Percentiles rank a stretch among this genome's conserved stretches.
These are phyloP conservation scores for Lethrus apterus DNA, from an alignment of 1,140 invertebrate species.

Conservation along the genomic window DNA sequence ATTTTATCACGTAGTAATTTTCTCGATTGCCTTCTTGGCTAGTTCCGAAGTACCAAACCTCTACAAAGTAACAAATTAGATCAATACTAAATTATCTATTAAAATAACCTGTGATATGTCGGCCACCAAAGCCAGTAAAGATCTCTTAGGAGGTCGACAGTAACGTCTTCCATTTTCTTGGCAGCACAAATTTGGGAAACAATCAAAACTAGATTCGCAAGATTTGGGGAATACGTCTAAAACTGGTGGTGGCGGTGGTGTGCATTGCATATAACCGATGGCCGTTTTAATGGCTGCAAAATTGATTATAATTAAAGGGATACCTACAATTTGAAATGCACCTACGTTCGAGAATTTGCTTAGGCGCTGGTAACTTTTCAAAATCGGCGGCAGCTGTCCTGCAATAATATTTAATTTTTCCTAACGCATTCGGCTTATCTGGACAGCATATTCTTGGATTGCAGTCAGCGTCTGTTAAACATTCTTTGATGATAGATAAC, in stretches of 20 bases:
- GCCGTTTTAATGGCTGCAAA: conserved; percentile 50
- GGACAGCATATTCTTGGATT: conserved; percentile 64
- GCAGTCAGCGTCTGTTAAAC: conserved; percentile 57
- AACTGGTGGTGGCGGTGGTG: conserved; percentile 53
- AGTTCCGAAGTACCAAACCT: conserved; percentile 20
- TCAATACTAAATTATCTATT: background rate
- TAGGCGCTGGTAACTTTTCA: conserved; percentile 50
- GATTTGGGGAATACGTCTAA: conserved; percentile 58
- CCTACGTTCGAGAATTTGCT: conserved; percentile 44
- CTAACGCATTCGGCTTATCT: conserved; percentile 43
- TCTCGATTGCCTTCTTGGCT: conserved; percentile 20
- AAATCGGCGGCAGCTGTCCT: conserved; percentile 55
- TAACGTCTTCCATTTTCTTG: conserved; percentile 58
- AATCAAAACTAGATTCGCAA: conserved; percentile 59
- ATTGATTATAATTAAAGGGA: background rate
- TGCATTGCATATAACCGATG: conserved; percentile 61
- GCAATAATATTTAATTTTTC: conserved; percentile 53
- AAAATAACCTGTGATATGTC: conserved; percentile 7
- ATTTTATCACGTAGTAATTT: conserved; percentile 19
- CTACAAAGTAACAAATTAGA: conserved; percentile 12
- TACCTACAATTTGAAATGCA: conserved; percentile 1
- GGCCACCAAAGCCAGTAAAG: conserved; percentile 36
- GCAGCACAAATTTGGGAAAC: conserved; percentile 68
- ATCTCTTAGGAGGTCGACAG: conserved; percentile 61
- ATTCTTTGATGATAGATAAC: conserved; percentile 56